Conservation (phyloP, 2,888 invertebrate species). For the Rotaria socialis region DNA sequence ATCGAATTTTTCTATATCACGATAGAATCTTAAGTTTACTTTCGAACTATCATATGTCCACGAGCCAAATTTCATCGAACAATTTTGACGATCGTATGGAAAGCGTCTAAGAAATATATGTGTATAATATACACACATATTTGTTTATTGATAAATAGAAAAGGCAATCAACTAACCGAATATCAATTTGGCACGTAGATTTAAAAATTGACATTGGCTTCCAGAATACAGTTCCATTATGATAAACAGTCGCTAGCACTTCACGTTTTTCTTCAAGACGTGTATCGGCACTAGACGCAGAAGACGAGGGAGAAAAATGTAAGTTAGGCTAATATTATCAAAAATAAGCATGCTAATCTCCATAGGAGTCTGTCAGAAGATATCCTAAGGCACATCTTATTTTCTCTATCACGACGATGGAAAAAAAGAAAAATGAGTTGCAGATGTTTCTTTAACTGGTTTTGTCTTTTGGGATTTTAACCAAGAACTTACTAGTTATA, state of each 20-base stretch:
- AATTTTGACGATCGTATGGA: constrained; percentile 49
- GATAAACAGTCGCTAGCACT: constrained; percentile 51
- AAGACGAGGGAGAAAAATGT: not conserved
- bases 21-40: constrained; percentile 50
- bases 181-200: constrained; percentile 49
- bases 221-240: constrained; percentile 48
- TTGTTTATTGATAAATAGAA: no score
- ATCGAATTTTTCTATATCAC: constrained; percentile 47
- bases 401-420: not conserved
- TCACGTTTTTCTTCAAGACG: constrained; percentile 57
- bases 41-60: constrained; percentile 50
- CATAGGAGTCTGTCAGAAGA: not conserved
- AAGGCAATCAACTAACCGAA: constrained; percentile 32
- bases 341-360: not conserved
- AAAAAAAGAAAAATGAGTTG: constrained; percentile 4
- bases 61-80: constrained; percentile 50
- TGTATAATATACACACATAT: no score
- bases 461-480: not conserved
- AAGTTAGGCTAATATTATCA: constrained; percentile 20
- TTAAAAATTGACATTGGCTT: constrained; percentile 49
- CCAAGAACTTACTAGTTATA: not conserved
- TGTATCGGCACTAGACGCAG: constrained; percentile 53
- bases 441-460: constrained; percentile 17
- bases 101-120: constrained; percentile 45
- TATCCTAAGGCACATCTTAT: not conserved